Base-by-base conservation (phyloP, 2,113 vertebrate genomes). In the Myocastor coypus region DNA sequence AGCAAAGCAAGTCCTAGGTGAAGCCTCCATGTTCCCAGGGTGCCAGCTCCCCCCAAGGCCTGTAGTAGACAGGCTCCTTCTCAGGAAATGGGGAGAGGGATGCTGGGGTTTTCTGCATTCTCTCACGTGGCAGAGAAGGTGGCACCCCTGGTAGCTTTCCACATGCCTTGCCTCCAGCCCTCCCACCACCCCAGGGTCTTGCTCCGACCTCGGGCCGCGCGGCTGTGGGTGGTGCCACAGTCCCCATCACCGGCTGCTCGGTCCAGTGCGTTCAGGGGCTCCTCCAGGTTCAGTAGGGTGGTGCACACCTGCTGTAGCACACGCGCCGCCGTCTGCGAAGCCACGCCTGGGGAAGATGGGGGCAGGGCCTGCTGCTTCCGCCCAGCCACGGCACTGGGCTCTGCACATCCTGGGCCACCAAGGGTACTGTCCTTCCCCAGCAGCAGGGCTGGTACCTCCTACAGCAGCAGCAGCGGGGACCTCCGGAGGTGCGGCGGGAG, bases 191-290 rank as follows among this genome's bases (percentile, higher is more conserved):
- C 42, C 17, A 22, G 61, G 61, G 7, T 22, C 80, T 66, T 40
- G 64, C 19, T 86, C 98, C 46, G 75, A 99, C 99, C 99, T 98
- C 83, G 98, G 81, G 99, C 99, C 0, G 99, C 99, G 13, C 98
- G 98, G 28, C 99, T 98, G 0, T 99, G 99, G 0, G 99, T 99
- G 98, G 98, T 99, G 2, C 99, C 99, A 0, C 99, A 99, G 95
- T 99, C 99, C 24, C 99, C 99, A 0, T 99, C 99, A 0, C 99
- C 99, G 0, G 99, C 98, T 0, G 98, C 99, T 0, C 99, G 98
- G 94, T 99, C 99, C 98, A 99, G 97, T 7, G 99, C 98, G 6
- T 99, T 99, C 14, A 99, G 99, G 52, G 98, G 97, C 0, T 99
- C 99, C 97, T 99, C 98, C 52, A 98, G 97, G 8, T 94, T 97